Conservation (phyloP, 2,888 invertebrate species). For the Melieria omissa region DNA sequence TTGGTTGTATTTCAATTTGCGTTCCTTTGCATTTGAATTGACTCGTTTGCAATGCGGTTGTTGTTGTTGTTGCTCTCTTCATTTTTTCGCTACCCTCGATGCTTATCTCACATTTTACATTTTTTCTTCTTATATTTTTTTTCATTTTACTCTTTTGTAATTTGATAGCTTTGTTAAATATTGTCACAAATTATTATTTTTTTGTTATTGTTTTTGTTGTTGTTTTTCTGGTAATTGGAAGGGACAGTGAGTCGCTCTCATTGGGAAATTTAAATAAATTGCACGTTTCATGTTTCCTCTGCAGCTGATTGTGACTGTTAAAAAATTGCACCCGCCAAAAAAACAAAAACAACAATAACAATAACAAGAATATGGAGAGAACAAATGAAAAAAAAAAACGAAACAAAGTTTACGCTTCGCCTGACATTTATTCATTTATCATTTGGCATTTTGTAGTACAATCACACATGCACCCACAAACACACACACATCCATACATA, state of each 20-base stretch:
- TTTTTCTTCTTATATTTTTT: constrained; percentile 3
- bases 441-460: not conserved
- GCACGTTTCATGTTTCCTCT: not conserved
- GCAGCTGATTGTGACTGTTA: constrained; percentile 5
- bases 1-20: not conserved
- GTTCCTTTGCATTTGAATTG: constrained; percentile 16
- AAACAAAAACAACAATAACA: no score
- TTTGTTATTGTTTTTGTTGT: not conserved
- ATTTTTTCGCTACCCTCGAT: not conserved
- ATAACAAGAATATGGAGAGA: no score
- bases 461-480: not conserved
- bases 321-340: no score
- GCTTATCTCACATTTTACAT: no score
- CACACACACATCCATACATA: no score
- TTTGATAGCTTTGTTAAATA: constrained; percentile 22
- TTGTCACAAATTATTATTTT: no score
- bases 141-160: constrained; percentile 11
- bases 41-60: not conserved
- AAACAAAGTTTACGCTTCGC: no score
- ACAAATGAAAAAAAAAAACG: no score
- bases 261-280: not conserved
- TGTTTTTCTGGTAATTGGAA: not conserved
- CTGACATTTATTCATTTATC: no score
- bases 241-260: not conserved
- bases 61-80: constrained; percentile 14